Evolutionary conservation across 2,888 invertebrate species (phyloP).

Genomic region (Hyposoter didymator): DNA sequence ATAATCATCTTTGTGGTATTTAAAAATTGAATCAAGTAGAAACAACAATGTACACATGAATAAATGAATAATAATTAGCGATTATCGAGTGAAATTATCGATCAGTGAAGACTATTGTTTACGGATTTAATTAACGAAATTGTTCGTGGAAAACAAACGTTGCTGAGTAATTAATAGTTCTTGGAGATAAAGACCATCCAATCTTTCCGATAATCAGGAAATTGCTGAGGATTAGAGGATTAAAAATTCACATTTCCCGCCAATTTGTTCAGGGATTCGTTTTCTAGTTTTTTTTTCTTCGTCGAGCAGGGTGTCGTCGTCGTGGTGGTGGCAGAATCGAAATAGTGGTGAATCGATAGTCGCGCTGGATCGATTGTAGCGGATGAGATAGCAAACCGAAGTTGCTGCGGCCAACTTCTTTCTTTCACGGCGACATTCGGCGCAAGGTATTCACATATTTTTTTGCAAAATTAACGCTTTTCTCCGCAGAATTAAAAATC

Average conservation of each 20-base stretch:
- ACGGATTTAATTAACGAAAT: too few species aligned
- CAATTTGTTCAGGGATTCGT: neutral
- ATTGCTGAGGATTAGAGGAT: neutral
- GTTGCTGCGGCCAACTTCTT: slow-evolving; percentile 65
- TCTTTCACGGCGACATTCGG: slow-evolving; percentile 69
- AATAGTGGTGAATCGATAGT: slow-evolving; percentile 37
- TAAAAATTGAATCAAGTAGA: neutral
- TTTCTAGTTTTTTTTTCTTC: neutral
- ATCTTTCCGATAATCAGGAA: neutral
- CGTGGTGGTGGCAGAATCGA: neutral
- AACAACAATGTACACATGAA: neutral
- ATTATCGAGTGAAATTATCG: neutral
- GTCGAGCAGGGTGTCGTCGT: neutral
- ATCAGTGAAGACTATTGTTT: neutral
- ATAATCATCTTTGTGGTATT: neutral
- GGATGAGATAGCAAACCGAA: slow-evolving; percentile 24
- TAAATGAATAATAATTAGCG: neutral
- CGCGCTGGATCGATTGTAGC: slow-evolving; percentile 39
- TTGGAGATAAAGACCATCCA: neutral
- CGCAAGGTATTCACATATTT: slow-evolving; percentile 66
- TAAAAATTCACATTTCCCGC: neutral
- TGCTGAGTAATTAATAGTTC: neutral
- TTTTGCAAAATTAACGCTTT: slow-evolving; percentile 23
- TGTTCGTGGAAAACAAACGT: neutral
- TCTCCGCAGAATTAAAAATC: slow-evolving; percentile 1